Percentiles rank a stretch among this genome's conserved stretches.
phyloP scores from a whole-genome alignment of 2,797 vertebrate species.

The Smutsia temminckii region DNA sequence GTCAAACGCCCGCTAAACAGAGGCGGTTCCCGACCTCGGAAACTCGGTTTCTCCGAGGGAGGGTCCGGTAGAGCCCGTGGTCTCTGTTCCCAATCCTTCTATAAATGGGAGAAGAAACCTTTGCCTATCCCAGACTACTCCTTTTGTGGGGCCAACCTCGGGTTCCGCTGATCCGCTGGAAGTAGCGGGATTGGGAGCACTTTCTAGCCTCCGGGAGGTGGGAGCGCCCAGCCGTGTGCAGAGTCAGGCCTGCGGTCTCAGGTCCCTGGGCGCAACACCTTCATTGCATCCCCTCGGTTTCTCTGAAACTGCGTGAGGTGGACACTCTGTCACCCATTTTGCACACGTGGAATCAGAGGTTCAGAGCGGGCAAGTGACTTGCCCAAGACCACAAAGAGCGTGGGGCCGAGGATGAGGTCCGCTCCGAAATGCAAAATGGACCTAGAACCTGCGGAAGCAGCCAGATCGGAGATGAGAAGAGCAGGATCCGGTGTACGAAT shows the following conservation, averaged over 20 bases:
- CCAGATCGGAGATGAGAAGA: background rate
- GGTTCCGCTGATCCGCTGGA: background rate
- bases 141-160: fast-evolving
- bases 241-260: background rate
- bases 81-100: background rate
- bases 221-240: background rate
- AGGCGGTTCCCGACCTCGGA: background rate
- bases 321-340: background rate
- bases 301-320: background rate
- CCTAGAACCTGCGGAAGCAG: background rate
- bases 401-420: background rate
- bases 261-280: background rate
- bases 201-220: background rate
- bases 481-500: background rate
- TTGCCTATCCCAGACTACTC: background rate
- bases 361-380: background rate
- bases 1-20: background rate
- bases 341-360: background rate
- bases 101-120: background rate
- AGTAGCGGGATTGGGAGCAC: background rate
- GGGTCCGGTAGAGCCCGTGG: background rate
- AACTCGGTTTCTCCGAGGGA: background rate
- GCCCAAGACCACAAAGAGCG: background rate
- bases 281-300: background rate
- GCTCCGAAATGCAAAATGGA: background rate